Base-by-base conservation (phyloP, 2,113 vertebrate species). In the Corythaeola cristata region DNA sequence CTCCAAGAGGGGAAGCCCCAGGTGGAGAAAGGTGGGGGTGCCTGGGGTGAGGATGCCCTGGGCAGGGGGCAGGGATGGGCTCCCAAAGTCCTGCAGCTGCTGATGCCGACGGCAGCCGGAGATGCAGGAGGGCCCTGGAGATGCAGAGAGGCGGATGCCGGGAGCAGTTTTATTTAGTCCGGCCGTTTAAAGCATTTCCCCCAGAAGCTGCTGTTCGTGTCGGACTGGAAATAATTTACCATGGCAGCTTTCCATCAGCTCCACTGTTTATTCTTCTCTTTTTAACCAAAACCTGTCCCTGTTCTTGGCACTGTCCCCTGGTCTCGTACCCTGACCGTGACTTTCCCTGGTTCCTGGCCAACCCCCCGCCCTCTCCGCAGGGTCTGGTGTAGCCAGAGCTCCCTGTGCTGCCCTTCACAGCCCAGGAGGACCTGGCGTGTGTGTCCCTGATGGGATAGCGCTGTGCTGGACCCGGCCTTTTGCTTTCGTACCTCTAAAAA, bases 391-490 rank as follows among this genome's bases (percentile, higher is more conserved):
- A 41, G 35, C 35, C 50, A 11, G 35, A 50, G 39, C 56, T 90
- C 56, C 67, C 16, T 11, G 23, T 18, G 52, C 28, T 10, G 22
- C 77, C 35, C 15, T 26, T 14, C 35, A 6, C 24, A 58, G 67
- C 41, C 14, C 3, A 24, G 52, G 26, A 35, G 21, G 5, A 47
- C 85, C 19, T 9, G 49, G 47, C 2, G 1, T 3, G 47, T 7
- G 13, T 2, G 2, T 32, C 74, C 55, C 47, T 6, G 56, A 7
- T 0, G 8, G 66, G 53, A 3, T 15, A n/a, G 33, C 4, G 2
- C 75, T 19, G 9, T 45, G 27, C n/a, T 19, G 7, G 39, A 16
- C n/a, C 23, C 10, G 24, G 28, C 15, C 12, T 47, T 79, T 39
- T 23, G 58, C 66, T 47, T 56, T 20, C 8, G 30, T 20, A n/a